Evolutionary conservation across 2,888 invertebrate genomes (phyloP), one percentile per base, ranked within the genome.

Genomic region (Nudaria mundana): DNA sequence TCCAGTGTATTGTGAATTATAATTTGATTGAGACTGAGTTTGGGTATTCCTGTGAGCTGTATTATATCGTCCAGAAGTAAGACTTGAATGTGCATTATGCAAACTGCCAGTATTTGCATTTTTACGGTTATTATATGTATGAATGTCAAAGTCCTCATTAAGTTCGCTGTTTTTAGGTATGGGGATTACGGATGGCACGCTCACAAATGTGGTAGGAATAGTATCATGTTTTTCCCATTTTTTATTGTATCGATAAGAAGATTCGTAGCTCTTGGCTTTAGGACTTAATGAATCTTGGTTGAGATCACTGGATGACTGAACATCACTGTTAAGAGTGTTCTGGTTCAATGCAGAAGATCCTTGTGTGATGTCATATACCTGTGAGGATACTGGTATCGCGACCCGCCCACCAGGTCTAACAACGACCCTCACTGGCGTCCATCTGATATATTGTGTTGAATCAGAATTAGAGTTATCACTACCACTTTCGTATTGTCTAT

Each of bases 211-310:
- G 15, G 59, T 52, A 12, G 85, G 82, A 32, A 64, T 55, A 5
- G 67, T 64, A 33, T 80, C 67, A 44, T 83, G 85, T 52, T 81
- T 85, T 61, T 89, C 87, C 88, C 87, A 88, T 70, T 82, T 65
- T 52, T 88, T 89, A 24, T 61, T 72, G 44, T 88, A 88, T 37
- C 69, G 81, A 46, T 85, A 87, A 11, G 83, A 76, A 6, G 86
- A 76, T 56, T 88, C 81, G 37, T 86, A 87, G 48, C 74, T 73
- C 54, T 80, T 87, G 8, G 63, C 63, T 15, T 63, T 59, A 12
- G 39, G 44, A 25, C 60, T 50, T 16, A 54, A 40, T 13, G 52
- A 47, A 33, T 53, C 61, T 35, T 68, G 62, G 15, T 55, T 57
- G 33, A 44, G 54, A 20, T 52, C 65, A 37, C 52, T 61, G 26